Conservation (phyloP, 64 coral and sea anemone species). For the Montipora capricornis region DNA sequence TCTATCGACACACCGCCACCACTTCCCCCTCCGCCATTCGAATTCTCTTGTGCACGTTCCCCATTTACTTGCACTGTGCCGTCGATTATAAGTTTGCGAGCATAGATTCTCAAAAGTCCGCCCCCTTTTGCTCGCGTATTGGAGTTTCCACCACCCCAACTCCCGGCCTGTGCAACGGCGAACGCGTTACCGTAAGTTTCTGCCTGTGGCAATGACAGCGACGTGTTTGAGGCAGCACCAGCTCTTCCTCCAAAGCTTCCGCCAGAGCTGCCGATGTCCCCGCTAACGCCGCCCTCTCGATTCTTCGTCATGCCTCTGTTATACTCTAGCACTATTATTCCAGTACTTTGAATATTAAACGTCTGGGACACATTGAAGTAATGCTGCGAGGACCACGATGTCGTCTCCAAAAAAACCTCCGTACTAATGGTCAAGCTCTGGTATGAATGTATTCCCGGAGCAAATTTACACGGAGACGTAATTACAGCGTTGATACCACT, state of each 20-base stretch:
- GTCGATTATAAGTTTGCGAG: slow-evolving; percentile 76
- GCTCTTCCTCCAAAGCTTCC: slow-evolving; percentile 90
- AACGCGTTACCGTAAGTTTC: slow-evolving; percentile 60
- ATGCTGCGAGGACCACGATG: slow-evolving; percentile 38
- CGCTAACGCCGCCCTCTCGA: slow-evolving; percentile 50
- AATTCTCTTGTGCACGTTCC: slow-evolving; percentile 57
- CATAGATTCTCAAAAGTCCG: slow-evolving; percentile 68
- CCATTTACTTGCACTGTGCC: slow-evolving; percentile 75
- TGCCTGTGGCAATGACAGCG: slow-evolving; percentile 55
- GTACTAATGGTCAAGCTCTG: slow-evolving; percentile 45
- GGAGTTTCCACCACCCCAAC: slow-evolving; percentile 70
- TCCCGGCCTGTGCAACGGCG: slow-evolving; percentile 67
- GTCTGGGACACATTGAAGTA: slow-evolving; percentile 77
- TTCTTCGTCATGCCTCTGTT: slow-evolving; percentile 68
- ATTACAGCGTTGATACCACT: slow-evolving; percentile 5
- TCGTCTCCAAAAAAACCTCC: slow-evolving; percentile 82
- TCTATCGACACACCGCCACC: slow-evolving; percentile 79
- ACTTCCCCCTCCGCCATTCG: slow-evolving; percentile 91
- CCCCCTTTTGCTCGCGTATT: slow-evolving; percentile 73
- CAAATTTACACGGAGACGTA: slow-evolving; percentile 70
- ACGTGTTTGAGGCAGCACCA: slow-evolving; percentile 70
- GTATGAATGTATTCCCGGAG: slow-evolving; percentile 74
- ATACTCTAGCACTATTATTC: slow-evolving; percentile 65
- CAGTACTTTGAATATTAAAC: slow-evolving; percentile 71
- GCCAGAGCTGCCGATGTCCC: slow-evolving; percentile 60